Percentiles rank a stretch among this genome's conserved stretches.
Evolutionary conservation across 2,113 vertebrate genomes (phyloP).

Genomic region (Illadopsis cleaveri): DNA sequence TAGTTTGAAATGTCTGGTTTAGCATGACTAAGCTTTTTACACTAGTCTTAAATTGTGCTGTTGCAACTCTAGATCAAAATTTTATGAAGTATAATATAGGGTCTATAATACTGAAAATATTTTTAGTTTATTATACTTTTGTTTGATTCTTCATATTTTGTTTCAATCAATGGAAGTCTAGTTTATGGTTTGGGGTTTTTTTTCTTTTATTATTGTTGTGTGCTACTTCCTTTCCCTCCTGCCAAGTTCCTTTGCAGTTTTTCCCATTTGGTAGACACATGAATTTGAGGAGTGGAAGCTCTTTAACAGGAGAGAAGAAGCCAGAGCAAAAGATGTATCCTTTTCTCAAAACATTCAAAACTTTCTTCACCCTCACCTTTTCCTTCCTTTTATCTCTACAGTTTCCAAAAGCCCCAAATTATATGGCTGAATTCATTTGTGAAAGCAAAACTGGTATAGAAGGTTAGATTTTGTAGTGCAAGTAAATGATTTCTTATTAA

Average conservation of each 20-base stretch:
- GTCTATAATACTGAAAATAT: background rate
- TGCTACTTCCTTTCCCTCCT: background rate
- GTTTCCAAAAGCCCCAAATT: background rate
- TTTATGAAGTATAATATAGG: background rate
- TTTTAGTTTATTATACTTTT: background rate
- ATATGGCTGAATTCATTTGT: background rate
- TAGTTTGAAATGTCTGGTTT: background rate
- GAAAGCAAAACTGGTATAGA: background rate
- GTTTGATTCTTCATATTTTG: background rate
- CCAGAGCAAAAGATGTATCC: background rate
- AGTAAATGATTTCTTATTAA: background rate
- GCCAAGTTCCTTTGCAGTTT: accelerated
- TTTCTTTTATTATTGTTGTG: background rate
- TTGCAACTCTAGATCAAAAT: background rate
- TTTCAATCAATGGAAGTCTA: background rate
- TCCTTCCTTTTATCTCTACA: background rate
- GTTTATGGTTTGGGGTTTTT: background rate
- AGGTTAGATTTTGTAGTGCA: background rate
- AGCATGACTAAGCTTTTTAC: background rate
- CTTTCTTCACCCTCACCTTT: background rate
- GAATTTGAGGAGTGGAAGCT: background rate
- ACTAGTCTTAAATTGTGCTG: background rate
- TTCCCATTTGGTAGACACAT: background rate
- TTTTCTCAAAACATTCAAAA: background rate
- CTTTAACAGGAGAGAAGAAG: background rate